These are phyloP conservation scores for Trachelus tabidus DNA, from an alignment of 2,888 invertebrate species.

Conservation along the genomic window DNA sequence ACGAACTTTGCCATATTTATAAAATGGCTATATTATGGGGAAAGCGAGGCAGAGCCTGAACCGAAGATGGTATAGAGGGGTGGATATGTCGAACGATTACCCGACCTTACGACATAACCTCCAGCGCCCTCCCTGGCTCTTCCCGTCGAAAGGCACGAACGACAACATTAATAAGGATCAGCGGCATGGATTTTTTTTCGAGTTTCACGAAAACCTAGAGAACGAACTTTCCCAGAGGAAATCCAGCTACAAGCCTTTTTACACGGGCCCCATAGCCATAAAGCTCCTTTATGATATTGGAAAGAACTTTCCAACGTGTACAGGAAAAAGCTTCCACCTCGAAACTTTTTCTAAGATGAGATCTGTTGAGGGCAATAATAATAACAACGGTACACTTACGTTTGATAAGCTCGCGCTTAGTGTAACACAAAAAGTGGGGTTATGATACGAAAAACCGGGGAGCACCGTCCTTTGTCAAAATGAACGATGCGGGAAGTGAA, in stretches of 20 bases:
- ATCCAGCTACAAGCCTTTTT: not conserved
- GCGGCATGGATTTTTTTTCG: not conserved
- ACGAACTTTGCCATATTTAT: constrained; percentile 20
- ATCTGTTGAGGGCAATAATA: not conserved
- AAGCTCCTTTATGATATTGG: not conserved
- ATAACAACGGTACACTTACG: not conserved
- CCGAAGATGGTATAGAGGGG: not conserved
- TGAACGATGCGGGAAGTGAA: not conserved
- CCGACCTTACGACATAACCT: not conserved
- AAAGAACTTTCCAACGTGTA: not conserved
- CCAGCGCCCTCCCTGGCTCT: not conserved
- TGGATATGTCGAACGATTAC: not conserved
- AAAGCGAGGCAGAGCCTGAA: not conserved
- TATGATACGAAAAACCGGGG: not conserved
- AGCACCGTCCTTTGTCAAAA: not conserved
- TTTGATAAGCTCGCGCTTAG: not conserved
- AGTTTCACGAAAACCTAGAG: not conserved
- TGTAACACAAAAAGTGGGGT: not conserved
- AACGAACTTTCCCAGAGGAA: not conserved
- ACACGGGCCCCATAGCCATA: not conserved
- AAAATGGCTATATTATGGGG: constrained; percentile 22
- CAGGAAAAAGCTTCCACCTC: not conserved
- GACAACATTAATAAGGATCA: not conserved
- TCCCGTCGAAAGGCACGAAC: not conserved
- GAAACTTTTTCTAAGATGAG: not conserved